Conservation (phyloP, 2,797 vertebrate genomes). For the Hippocampus kuda region DNA sequence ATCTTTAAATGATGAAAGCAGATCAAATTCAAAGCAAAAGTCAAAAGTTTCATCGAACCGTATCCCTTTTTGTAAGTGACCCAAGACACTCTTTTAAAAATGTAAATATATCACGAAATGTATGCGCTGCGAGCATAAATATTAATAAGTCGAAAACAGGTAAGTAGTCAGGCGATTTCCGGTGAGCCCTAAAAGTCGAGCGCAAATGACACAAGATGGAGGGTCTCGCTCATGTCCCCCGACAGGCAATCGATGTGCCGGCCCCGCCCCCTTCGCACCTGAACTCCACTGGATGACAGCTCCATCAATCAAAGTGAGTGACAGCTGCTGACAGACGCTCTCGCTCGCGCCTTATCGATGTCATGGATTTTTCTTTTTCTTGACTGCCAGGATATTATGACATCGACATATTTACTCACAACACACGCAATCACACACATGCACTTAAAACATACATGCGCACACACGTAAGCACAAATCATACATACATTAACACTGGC, state of each 20-base stretch:
- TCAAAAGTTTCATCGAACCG: too few relatives aligned
- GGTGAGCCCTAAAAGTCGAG: slow-evolving; percentile 27
- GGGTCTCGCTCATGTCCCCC: slow-evolving; percentile 10
- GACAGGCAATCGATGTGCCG: slow-evolving; percentile 30
- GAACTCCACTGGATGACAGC: slow-evolving; percentile 41
- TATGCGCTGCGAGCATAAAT: not conserved
- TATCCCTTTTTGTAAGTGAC: too few relatives aligned
- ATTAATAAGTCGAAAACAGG: not conserved
- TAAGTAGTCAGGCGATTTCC: slow-evolving; percentile 6
- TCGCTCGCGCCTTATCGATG: slow-evolving; percentile 44
- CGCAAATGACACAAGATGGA: slow-evolving; percentile 21
- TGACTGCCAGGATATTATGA: slow-evolving; percentile 44
- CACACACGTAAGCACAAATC: not conserved
- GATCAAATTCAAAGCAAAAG: too few relatives aligned
- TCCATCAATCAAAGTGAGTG: slow-evolving; percentile 57
- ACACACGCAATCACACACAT: not conserved
- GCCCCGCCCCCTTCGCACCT: slow-evolving; percentile 39
- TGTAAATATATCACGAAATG: not conserved
- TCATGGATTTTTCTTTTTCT: slow-evolving; percentile 45
- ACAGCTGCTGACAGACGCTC: slow-evolving; percentile 33
- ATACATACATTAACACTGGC: not conserved
- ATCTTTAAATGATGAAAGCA: not conserved
- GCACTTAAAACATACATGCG: too few relatives aligned
- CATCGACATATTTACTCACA: not conserved
- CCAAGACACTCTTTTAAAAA: too few relatives aligned